Base-by-base conservation (phyloP, 2,888 invertebrate genomes). In the Catotricha subobsoleta region DNA sequence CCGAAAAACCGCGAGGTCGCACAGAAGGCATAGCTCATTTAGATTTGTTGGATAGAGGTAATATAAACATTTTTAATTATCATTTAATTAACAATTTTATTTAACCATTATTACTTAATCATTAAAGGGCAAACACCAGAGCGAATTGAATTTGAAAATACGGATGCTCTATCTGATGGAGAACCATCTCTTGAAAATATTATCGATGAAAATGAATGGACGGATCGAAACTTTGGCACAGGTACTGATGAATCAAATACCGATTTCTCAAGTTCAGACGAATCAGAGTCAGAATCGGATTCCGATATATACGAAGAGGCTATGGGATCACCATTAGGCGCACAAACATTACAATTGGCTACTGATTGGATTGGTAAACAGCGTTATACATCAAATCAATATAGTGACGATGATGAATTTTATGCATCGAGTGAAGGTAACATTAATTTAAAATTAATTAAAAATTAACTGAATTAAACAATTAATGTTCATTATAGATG, bases 181-280 rank as follows among this genome's bases (percentile, higher is more conserved):
- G 72, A 73, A 49, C 72, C 76, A 49, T 67, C 70, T 3, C 67
- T 71, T 19, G 62, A 60, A 28, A 74, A 74, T 60, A 84, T 86
- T 61, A 86, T 90, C 62, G 90, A 90, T 55, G 92, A 94, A 58
- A 91, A 92, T 55, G 91, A 92, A 58, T 91, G 92, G 84, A 91
- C 90, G 0, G 88, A 90, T 51, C 72, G 87, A 49, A 94, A 94
- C 66, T 88, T 88, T 59, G 76, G 86, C 31, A 82, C 83, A 2
- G 76, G 76, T 23, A 78, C 78, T 58, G 80, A 81, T 3, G 81
- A 81, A 52, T 70, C 72, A 3, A 60, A 62, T 48, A 47, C 50
- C 1, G 59, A 60, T 10, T 59, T 60, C 39, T 60, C 61, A 2
- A 72, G 73, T 48, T 68, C 71, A 44, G 71, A 69, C 6, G 74